Evolutionary conservation across 1,140 invertebrate species (phyloP), one percentile per base, ranked within the genome.

Genomic region (Sminthurides bifidus): DNA sequence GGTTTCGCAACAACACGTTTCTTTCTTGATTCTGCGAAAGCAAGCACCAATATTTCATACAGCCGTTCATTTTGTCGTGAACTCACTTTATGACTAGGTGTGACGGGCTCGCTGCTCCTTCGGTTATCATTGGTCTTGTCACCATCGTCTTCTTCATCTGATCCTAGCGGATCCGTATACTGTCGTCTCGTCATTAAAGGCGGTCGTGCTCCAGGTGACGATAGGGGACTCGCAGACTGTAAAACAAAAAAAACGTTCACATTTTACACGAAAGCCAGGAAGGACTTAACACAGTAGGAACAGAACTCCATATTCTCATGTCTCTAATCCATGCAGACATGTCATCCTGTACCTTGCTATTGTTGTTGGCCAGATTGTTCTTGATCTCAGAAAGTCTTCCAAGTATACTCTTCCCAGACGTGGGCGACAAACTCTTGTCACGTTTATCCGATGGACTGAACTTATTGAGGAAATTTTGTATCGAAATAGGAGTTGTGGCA

Each of bases 131-230:
- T 26, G 17, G 50, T 41, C n/a, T 69, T 63, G 71, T 68, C 66
- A 61, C 75, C 68, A 14, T 87, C 83, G 49, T 89, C 86, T 64
- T 92, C 88, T 29, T 90, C 87, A 68, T 92, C 87, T 44, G 86
- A 90, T 43, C 87, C 89, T 73, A 92, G 91, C 2, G 89, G 88
- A 76, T 92, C 89, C 15, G 82, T 83, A 52, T 88, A 75, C 72
- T 92, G 85, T 52, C 87, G 81, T 58, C 85, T 77, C 2, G 87
- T 89, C 87, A 91, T 90, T 63, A 91, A 71, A 63, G 59, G 51
- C 33, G 33, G 33, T 37, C 33, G 12, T 38, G 61, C 19, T 17
- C 45, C 46, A 44, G 35, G 49, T 46, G 63, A 61, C 33, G 24
- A 41, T 24, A 30, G 29, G 14, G 31, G 26, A 48, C 41, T 30